These are phyloP conservation scores for Prosopocoilus inquinatus DNA, from an alignment of 2,888 invertebrate genomes.

Conservation along the genomic window DNA sequence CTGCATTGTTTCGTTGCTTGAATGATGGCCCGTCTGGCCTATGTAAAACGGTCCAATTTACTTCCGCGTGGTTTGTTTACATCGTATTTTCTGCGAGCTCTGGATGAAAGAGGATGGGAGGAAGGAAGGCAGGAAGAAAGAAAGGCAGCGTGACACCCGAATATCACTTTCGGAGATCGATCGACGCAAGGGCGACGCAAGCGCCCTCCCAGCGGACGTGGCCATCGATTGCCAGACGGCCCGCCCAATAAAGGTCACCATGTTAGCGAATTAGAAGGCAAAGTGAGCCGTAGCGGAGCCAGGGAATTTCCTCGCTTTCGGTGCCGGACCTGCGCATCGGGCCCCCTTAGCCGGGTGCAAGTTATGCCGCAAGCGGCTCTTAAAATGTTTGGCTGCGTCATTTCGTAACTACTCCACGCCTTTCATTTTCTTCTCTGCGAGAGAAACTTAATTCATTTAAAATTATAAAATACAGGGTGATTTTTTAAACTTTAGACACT, in stretches of 20 bases:
- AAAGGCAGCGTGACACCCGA: too few species aligned
- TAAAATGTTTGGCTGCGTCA: neutral
- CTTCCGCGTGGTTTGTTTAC: too few species aligned
- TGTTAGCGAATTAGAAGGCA: neutral
- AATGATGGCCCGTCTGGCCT: too few species aligned
- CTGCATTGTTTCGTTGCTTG: too few species aligned
- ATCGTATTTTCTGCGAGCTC: too few species aligned
- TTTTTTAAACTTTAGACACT: too few species aligned
- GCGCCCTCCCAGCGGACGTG: constrained; percentile 9
- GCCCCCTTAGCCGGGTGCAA: neutral
- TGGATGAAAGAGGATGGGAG: too few species aligned
- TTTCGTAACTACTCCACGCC: neutral
- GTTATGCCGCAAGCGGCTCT: neutral
- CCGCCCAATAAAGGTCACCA: neutral
- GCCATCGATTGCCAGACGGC: constrained; percentile 15
- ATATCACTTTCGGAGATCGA: too few species aligned
- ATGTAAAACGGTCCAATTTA: too few species aligned
- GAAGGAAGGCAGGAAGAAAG: too few species aligned
- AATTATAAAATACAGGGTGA: too few species aligned
- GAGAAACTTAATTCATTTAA: neutral
- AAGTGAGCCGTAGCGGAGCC: neutral
- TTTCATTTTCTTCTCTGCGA: neutral
- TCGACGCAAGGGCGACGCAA: constrained; percentile 3
- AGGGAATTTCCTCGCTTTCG: neutral
- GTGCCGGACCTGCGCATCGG: neutral